Evolutionary conservation across 1,140 invertebrate species (phyloP).

Genomic region (Papilio glaucus): DNA sequence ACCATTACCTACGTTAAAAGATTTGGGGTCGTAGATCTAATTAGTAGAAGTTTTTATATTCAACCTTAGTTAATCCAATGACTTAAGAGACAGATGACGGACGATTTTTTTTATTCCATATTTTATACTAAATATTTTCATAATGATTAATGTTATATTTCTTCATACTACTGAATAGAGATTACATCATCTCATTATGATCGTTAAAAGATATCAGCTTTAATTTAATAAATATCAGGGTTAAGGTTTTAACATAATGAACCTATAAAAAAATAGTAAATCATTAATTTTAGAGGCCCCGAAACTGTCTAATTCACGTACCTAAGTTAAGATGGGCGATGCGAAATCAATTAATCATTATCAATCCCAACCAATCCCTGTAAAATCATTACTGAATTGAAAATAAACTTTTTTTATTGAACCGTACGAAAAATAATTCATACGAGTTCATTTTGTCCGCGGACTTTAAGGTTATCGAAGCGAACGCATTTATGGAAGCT

Average conservation of each 20-base stretch:
- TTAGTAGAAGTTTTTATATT: too few relatives aligned
- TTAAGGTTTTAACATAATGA: not conserved
- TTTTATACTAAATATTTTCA: too few relatives aligned
- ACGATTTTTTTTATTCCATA: too few relatives aligned
- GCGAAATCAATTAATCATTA: slow-evolving; percentile 11
- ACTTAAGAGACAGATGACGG: too few relatives aligned
- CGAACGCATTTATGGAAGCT: not conserved
- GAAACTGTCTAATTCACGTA: not conserved
- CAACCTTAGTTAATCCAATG: too few relatives aligned
- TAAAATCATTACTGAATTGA: not conserved
- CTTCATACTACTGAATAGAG: too few relatives aligned
- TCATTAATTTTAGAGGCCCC: not conserved
- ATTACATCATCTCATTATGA: not conserved
- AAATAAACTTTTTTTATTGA: not conserved
- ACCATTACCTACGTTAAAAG: too few relatives aligned
- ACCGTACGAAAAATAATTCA: not conserved
- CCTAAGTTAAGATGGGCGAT: not conserved
- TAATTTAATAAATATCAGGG: not conserved
- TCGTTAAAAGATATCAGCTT: not conserved
- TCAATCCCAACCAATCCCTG: not conserved
- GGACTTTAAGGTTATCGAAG: not conserved
- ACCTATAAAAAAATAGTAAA: not conserved
- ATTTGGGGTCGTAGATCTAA: too few relatives aligned
- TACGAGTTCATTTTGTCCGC: not conserved
- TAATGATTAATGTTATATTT: too few relatives aligned